Percentiles rank a stretch among this genome's conserved stretches.
These are phyloP conservation scores for Ornithorhynchus anatinus DNA, from an alignment of 2,113 vertebrate genomes.

Conservation along the genomic window DNA sequence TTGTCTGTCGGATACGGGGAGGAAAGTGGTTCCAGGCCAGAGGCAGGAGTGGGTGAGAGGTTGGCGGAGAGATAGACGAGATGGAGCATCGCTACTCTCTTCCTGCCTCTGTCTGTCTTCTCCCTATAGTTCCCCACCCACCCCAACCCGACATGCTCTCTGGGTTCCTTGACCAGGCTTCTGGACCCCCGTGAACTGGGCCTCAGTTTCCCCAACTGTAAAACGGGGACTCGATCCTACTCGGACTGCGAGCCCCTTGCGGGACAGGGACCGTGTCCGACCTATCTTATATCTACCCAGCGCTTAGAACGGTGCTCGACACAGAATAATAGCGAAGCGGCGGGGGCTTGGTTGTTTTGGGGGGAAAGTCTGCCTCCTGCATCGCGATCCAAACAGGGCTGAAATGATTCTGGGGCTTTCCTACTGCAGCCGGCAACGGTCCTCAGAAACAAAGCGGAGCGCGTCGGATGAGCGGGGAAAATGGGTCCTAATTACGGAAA, in stretches of 20 bases:
- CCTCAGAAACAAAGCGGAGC: background rate
- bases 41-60: too few species aligned
- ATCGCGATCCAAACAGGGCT: background rate
- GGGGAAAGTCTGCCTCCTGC: background rate
- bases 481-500: background rate
- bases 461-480: background rate
- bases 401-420: background rate
- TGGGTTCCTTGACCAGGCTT: accelerated
- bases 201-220: accelerated
- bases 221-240: background rate
- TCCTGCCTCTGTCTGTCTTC: background rate
- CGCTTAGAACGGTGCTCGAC: too few species aligned
- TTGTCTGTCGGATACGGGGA: too few species aligned
- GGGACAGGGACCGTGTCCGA: too few species aligned
- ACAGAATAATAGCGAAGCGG: too few species aligned
- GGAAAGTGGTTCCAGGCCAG: too few species aligned
- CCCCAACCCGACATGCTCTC: accelerated
- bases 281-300: too few species aligned
- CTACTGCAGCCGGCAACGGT: background rate
- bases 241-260: background rate
- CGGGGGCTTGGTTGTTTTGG: background rate
- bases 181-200: background rate
- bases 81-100: too few species aligned
- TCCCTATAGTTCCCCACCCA: accelerated
- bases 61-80: too few species aligned